A percentile compares a stretch with the other conserved stretches of the same genome.
phyloP scores from a whole-genome alignment of 2,113 vertebrate species.

The Cairina moschata region DNA sequence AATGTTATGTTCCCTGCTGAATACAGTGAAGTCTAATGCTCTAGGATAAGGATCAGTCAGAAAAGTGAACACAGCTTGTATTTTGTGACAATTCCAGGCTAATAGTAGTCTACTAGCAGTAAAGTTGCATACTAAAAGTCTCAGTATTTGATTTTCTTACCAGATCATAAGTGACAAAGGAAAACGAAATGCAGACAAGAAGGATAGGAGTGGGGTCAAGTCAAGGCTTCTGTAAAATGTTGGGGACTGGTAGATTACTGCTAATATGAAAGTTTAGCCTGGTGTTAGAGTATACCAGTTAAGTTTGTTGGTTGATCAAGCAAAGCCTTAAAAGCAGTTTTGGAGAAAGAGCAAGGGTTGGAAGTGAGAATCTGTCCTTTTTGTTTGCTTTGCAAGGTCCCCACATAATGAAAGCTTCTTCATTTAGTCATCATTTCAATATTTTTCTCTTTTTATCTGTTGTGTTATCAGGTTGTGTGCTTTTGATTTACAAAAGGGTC shows the following conservation, averaged over 20 bases:
- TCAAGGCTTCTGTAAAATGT: not conserved
- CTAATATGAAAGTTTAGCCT: not conserved
- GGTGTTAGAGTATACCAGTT: not conserved
- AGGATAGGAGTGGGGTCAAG: not conserved
- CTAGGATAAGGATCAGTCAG: not conserved
- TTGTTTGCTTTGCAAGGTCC: not conserved
- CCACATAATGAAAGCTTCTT: not conserved
- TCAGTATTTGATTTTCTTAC: not conserved
- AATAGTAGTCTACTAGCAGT: not conserved
- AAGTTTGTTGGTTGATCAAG: not conserved
- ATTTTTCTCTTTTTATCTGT: not conserved
- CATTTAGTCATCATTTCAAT: not conserved
- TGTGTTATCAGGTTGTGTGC: not conserved
- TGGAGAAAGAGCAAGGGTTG: not conserved
- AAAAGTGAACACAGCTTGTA: not conserved
- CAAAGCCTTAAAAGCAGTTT: not conserved
- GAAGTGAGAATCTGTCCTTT: conserved; percentile 8
- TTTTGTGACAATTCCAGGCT: not conserved
- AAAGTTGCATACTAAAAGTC: not conserved
- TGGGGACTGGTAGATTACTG: not conserved
- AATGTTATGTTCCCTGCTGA: not conserved
- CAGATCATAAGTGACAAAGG: not conserved
- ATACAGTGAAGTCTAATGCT: not conserved
- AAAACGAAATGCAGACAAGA: not conserved
- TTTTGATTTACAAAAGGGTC: not conserved